These are phyloP conservation scores for Mesaphorura yosii DNA, from an alignment of 1,140 invertebrate genomes.

Conservation along the genomic window DNA sequence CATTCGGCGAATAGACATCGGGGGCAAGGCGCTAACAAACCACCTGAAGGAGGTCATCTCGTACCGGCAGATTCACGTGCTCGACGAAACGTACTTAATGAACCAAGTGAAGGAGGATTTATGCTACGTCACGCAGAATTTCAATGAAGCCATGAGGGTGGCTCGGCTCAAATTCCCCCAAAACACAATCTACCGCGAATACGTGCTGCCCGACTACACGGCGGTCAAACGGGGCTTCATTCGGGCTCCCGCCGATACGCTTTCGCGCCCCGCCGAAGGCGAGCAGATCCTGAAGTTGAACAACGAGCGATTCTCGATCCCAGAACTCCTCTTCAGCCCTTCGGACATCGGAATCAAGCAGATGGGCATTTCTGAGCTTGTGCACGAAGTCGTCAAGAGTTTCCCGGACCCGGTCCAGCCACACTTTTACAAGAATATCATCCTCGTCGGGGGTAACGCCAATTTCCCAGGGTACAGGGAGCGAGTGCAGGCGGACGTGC, in stretches of 20 bases:
- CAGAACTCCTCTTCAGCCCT: slow-evolving; percentile 89
- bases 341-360: slow-evolving; percentile 87
- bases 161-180: slow-evolving; percentile 50
- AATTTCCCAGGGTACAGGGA: slow-evolving; percentile 73
- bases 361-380: slow-evolving; percentile 86
- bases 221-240: slow-evolving; percentile 70
- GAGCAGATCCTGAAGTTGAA: slow-evolving; percentile 68
- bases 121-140: slow-evolving; percentile 84
- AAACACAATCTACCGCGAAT: slow-evolving; percentile 69
- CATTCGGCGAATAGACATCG: slow-evolving; percentile 79
- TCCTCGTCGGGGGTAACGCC: slow-evolving; percentile 81
- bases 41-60: slow-evolving; percentile 96
- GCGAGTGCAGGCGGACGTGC: slow-evolving; percentile 62
- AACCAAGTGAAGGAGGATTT: slow-evolving; percentile 98
- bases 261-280: slow-evolving; percentile 48
- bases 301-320: slow-evolving; percentile 84
- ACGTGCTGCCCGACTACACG: slow-evolving; percentile 91
- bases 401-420: slow-evolving; percentile 66
- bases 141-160: slow-evolving; percentile 68
- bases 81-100: slow-evolving; percentile 98
- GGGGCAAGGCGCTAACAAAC: slow-evolving; percentile 95
- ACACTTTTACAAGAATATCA: slow-evolving; percentile 75
- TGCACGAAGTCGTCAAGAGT: slow-evolving; percentile 57
- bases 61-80: slow-evolving; percentile 88
- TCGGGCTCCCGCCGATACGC: slow-evolving; percentile 41